phyloP scores from a whole-genome alignment of 2,888 invertebrate genomes.

The Trachelus stipa region DNA sequence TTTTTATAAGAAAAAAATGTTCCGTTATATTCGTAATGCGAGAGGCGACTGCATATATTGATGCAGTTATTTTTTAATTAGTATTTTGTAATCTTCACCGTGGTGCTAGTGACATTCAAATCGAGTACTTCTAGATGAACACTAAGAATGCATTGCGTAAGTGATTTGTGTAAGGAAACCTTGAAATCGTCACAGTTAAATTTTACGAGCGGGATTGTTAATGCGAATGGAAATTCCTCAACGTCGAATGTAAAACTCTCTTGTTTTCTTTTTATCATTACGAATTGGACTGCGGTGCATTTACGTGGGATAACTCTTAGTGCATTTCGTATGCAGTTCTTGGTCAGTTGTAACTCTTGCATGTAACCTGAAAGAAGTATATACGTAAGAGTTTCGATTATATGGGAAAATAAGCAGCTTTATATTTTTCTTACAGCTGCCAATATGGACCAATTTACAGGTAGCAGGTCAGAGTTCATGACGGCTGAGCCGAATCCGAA shows the following conservation, averaged over 20 bases:
- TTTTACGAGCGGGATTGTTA: background rate
- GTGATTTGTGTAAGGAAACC: background rate
- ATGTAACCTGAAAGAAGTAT: background rate
- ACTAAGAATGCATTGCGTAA: background rate
- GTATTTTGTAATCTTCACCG: background rate
- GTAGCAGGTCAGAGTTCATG: slow-evolving; percentile 73
- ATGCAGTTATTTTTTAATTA: background rate
- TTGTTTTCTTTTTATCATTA: background rate
- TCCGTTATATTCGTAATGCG: too few relatives aligned
- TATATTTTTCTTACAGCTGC: slow-evolving; percentile 35
- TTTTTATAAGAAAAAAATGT: too few relatives aligned
- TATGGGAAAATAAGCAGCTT: background rate
- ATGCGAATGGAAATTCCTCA: background rate
- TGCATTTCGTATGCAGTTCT: background rate
- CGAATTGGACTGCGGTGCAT: background rate
- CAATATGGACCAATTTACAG: slow-evolving; percentile 50
- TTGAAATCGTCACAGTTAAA: background rate
- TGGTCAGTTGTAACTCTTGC: background rate
- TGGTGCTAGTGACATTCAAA: background rate
- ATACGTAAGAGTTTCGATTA: background rate
- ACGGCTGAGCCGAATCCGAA: slow-evolving; percentile 70
- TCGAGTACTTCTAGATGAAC: background rate
- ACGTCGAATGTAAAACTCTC: background rate
- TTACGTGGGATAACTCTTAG: background rate
- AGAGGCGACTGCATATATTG: background rate